A percentile compares a stretch with the other conserved stretches of the same genome.
phyloP scores from a whole-genome alignment of 2,113 vertebrate species.

The Bos javanicus region DNA sequence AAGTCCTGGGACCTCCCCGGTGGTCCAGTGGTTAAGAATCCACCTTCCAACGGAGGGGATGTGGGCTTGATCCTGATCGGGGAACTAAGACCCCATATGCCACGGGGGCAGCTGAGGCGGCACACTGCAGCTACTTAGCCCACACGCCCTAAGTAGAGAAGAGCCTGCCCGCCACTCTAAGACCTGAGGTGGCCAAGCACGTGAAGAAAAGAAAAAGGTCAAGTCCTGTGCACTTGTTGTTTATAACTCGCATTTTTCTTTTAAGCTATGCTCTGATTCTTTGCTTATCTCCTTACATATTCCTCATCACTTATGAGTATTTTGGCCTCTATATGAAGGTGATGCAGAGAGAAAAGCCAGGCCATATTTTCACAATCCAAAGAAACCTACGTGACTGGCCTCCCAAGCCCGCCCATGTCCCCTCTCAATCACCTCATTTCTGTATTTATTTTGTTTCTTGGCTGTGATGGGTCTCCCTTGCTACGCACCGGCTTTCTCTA shows the following conservation, averaged over 20 bases:
- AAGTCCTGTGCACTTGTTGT: background rate
- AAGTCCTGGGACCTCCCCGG: background rate
- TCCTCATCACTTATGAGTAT: background rate
- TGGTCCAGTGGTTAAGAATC: background rate
- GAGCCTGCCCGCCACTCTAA: background rate
- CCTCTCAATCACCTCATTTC: background rate
- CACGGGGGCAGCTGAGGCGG: accelerated
- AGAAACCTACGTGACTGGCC: background rate
- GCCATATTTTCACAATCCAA: background rate
- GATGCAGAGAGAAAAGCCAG: background rate
- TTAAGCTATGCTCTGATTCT: background rate
- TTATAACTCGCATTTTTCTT: background rate
- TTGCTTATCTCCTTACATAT: background rate
- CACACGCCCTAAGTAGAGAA: background rate
- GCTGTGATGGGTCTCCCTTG: background rate
- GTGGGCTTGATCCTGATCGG: background rate
- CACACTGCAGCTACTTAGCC: background rate
- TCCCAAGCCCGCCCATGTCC: background rate
- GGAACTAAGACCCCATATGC: background rate
- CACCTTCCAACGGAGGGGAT: background rate
- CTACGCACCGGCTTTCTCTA: background rate
- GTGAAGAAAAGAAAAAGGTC: background rate
- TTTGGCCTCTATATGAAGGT: background rate
- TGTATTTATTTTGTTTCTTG: background rate
- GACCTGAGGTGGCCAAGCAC: background rate